phyloP scores from a whole-genome alignment of 2,113 vertebrate genomes.

The Murina feae region DNA sequence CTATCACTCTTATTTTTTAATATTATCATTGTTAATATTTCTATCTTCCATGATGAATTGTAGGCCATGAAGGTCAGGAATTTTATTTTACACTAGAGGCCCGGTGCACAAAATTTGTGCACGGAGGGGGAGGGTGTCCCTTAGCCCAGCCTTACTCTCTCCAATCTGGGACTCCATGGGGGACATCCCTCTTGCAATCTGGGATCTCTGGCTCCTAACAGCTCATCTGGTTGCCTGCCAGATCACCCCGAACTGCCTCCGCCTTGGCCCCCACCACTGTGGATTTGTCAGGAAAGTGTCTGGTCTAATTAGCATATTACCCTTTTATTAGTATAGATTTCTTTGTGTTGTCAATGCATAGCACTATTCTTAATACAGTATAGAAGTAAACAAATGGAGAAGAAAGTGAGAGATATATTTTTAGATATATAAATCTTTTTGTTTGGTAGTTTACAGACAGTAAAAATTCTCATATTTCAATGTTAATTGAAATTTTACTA shows the following conservation, averaged over 20 bases:
- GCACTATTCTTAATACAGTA: not conserved
- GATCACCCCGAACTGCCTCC: too few relatives aligned
- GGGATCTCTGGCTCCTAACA: too few relatives aligned
- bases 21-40: conserved; percentile 12
- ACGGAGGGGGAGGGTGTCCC: too few relatives aligned
- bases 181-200: too few relatives aligned
- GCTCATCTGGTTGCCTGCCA: too few relatives aligned
- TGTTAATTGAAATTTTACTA: not conserved
- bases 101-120: too few relatives aligned
- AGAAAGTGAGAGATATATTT: not conserved
- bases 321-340: not conserved
- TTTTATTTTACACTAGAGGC: not conserved
- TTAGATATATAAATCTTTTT: not conserved
- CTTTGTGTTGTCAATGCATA: not conserved
- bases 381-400: not conserved
- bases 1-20: not conserved
- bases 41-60: not conserved
- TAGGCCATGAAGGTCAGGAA: not conserved
- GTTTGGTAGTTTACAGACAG: not conserved
- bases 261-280: too few relatives aligned
- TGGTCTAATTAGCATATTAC: too few relatives aligned
- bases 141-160: too few relatives aligned
- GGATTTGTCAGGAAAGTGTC: too few relatives aligned
- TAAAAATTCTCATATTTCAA: not conserved
- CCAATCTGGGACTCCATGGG: too few relatives aligned